A percentile compares a stretch with the other conserved stretches of the same genome.
Conservation (phyloP, 1,140 invertebrate species). For the Sycophila sp. region DNA sequence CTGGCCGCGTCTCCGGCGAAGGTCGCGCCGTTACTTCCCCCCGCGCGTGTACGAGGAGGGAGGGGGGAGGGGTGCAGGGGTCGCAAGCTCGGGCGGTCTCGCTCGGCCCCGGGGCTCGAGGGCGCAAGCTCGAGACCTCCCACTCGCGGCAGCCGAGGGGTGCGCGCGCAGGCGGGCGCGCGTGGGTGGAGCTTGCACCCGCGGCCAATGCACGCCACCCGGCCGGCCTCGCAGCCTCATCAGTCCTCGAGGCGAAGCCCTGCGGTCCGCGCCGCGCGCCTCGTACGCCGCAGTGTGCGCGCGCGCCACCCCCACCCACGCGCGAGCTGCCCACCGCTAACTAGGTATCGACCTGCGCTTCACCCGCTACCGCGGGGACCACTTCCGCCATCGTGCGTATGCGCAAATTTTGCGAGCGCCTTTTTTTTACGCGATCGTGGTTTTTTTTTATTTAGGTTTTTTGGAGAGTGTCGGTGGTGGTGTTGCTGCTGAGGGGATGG, state of each 20-base stretch:
- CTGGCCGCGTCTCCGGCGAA: neutral
- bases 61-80: slow-evolving; percentile 36
- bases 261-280: neutral
- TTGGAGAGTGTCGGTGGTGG: no score
- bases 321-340: neutral
- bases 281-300: neutral
- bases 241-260: slow-evolving; percentile 3
- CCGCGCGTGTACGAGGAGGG: neutral
- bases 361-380: neutral
- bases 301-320: neutral
- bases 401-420: no score
- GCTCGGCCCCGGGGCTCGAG: no score
- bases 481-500: no score
- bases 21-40: neutral
- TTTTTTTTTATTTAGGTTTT: no score
- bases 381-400: slow-evolving; percentile 5
- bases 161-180: slow-evolving; percentile 52
- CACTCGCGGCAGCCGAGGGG: slow-evolving; percentile 24
- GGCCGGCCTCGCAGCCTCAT: neutral
- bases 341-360: neutral
- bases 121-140: slow-evolving; percentile 57
- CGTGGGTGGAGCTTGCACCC: slow-evolving; percentile 61
- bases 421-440: no score
- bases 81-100: slow-evolving; percentile 37
- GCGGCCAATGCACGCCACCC: slow-evolving; percentile 62